Percentiles rank a stretch among this genome's conserved stretches.
Evolutionary conservation across 1,140 invertebrate genomes (phyloP).

Genomic region (Cryptotermes secundus): DNA sequence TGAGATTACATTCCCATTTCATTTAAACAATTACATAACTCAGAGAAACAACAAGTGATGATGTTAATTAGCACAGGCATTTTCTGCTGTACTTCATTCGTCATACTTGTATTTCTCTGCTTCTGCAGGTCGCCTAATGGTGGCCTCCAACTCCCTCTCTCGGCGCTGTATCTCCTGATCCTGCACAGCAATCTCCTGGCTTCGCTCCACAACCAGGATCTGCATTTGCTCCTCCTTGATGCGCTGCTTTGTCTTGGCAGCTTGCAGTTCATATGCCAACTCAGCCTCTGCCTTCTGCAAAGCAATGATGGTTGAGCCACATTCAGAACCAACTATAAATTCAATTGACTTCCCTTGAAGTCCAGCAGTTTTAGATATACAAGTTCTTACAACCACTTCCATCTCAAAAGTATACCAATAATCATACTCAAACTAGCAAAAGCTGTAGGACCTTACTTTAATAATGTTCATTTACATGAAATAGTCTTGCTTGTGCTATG

Average conservation of each 20-base stretch:
- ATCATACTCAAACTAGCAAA: too few species aligned
- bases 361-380: too few species aligned
- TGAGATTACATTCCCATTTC: too few species aligned
- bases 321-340: too few species aligned
- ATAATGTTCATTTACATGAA: too few species aligned
- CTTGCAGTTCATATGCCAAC: constrained; percentile 91
- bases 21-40: background rate
- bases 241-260: constrained; percentile 92
- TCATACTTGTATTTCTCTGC: constrained; percentile 81
- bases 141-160: constrained; percentile 87
- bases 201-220: constrained; percentile 88
- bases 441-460: too few species aligned
- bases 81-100: background rate
- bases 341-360: too few species aligned
- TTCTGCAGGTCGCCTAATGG: constrained; percentile 86
- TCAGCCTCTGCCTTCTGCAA: constrained; percentile 85
- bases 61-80: background rate
- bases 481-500: too few species aligned
- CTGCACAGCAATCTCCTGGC: constrained; percentile 88
- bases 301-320: background rate
- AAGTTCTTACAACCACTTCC: too few species aligned
- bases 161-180: constrained; percentile 85
- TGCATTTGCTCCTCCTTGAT: constrained; percentile 98
- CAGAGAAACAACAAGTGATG: too few species aligned
- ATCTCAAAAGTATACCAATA: too few species aligned